Evolutionary conservation across 2,113 vertebrate genomes (phyloP).

Genomic region (Scomber japonicus): DNA sequence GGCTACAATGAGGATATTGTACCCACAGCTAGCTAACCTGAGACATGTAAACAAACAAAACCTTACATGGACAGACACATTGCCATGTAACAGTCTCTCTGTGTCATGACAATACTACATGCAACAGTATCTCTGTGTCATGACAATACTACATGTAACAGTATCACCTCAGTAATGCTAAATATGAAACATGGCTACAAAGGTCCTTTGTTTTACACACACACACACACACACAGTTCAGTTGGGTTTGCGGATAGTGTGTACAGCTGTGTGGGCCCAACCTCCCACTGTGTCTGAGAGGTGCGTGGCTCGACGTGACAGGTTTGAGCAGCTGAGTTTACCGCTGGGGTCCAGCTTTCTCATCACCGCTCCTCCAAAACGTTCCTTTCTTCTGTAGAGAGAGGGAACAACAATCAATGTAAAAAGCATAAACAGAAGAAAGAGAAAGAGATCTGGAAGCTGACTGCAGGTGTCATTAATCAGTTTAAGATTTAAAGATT

Average conservation of each 20-base stretch:
- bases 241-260: conserved; percentile 70
- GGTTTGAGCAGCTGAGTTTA: conserved; percentile 78
- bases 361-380: conserved; percentile 56
- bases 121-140: conserved; percentile 49
- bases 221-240: conserved; percentile 41
- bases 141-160: conserved; percentile 53
- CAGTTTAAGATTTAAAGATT: neutral
- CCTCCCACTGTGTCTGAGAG: conserved; percentile 67
- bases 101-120: conserved; percentile 37
- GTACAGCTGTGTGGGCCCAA: conserved; percentile 72
- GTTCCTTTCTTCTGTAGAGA: conserved; percentile 33
- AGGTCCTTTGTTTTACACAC: conserved; percentile 44
- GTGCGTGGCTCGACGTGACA: conserved; percentile 63
- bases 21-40: conserved; percentile 48
- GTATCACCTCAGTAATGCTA: conserved; percentile 26
- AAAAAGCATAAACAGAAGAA: neutral
- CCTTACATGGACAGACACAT: conserved; percentile 34
- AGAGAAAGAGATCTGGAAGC: neutral
- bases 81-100: conserved; percentile 29
- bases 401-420: neutral
- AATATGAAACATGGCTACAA: conserved; percentile 40
- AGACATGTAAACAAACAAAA: conserved; percentile 65
- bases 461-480: neutral
- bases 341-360: conserved; percentile 78
- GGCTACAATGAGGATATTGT: conserved; percentile 49